A percentile compares a stretch with the other conserved stretches of the same genome.
Conservation (phyloP, 2,113 vertebrate species). For the Tragelaphus strepsiceros region DNA sequence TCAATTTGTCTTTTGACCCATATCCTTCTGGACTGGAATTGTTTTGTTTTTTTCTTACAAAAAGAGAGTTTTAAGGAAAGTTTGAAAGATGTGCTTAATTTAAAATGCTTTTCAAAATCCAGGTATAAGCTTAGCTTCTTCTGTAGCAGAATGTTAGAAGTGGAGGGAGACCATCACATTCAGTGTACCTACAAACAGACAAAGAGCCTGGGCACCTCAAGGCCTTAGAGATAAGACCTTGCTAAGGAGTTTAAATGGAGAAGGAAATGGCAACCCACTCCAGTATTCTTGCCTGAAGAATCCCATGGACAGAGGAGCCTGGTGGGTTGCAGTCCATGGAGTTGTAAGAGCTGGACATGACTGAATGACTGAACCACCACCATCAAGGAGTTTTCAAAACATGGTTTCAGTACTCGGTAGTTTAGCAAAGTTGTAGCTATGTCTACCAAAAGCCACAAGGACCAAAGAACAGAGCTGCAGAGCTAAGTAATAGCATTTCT, state of each 20-base stretch:
- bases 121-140: background rate
- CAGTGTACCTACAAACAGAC: background rate
- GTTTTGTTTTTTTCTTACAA: background rate
- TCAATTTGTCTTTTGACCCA: background rate
- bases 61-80: background rate
- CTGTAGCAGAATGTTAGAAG: background rate
- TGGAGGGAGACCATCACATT: background rate
- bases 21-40: background rate
- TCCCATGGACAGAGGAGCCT: background rate
- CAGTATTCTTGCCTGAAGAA: background rate
- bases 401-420: background rate
- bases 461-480: background rate
- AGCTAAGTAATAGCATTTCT: background rate
- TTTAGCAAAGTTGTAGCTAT: background rate
- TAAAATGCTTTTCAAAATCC: background rate
- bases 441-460: fast-evolving
- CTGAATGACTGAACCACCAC: background rate
- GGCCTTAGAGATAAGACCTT: background rate
- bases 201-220: background rate
- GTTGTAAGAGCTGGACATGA: background rate
- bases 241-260: background rate
- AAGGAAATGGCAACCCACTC: background rate
- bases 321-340: background rate
- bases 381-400: background rate
- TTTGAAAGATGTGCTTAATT: background rate